These are phyloP conservation scores for Oreochromis tanganicae DNA, from an alignment of 2,113 vertebrate species.

Conservation along the genomic window DNA sequence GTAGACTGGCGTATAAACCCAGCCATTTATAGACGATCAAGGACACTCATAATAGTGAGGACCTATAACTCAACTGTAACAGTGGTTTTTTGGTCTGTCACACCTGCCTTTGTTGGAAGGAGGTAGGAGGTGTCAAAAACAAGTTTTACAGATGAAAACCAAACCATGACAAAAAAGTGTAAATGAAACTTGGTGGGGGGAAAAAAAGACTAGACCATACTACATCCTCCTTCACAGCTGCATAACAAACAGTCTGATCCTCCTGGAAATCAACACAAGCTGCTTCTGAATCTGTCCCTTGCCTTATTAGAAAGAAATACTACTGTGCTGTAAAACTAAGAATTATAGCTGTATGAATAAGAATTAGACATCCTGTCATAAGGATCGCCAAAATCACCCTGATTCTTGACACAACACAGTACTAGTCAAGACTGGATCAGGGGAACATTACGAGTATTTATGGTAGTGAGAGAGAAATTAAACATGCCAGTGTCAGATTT, in stretches of 20 bases:
- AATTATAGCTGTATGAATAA: neutral
- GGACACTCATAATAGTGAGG: neutral
- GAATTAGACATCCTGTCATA: neutral
- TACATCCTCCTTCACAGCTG: neutral
- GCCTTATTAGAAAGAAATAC: neutral
- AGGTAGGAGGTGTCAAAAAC: neutral
- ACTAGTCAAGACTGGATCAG: neutral
- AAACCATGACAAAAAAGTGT: neutral
- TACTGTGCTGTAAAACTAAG: neutral
- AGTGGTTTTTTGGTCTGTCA: neutral
- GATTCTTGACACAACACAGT: neutral
- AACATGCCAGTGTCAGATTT: neutral
- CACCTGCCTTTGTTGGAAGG: neutral
- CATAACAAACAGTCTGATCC: neutral
- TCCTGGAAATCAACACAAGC: neutral
- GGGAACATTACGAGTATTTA: fast-evolving
- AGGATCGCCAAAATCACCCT: neutral
- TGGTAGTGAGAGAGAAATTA: fast-evolving
- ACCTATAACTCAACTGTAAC: neutral
- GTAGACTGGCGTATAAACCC: neutral
- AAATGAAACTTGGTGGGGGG: neutral
- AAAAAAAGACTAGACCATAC: neutral
- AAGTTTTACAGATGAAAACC: neutral
- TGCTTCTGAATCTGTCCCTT: neutral
- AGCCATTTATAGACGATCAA: neutral